phyloP scores from a whole-genome alignment of 2,797 vertebrate genomes.

The Pseudomugil tenellus region DNA sequence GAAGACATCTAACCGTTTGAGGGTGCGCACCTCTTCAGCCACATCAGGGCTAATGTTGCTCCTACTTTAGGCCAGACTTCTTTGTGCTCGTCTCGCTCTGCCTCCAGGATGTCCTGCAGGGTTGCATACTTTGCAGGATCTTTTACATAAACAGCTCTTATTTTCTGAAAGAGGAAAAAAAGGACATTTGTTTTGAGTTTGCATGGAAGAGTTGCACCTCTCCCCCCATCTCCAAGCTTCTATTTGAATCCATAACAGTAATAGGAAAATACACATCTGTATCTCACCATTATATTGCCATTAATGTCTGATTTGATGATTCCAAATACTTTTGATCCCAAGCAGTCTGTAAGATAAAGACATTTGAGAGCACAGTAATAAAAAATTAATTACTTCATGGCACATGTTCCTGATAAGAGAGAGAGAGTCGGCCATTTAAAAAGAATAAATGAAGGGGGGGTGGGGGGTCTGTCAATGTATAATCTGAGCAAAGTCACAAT shows the following conservation, averaged over 20 bases:
- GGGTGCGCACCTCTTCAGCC: constrained; percentile 93
- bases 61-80: constrained; percentile 91
- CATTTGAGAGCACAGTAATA: constrained; percentile 52
- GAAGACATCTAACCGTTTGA: neutral
- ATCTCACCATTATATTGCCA: constrained; percentile 91
- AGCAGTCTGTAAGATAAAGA: constrained; percentile 86
- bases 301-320: constrained; percentile 92
- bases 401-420: constrained; percentile 3
- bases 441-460: neutral
- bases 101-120: constrained; percentile 90
- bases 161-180: constrained; percentile 85
- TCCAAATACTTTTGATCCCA: constrained; percentile 90
- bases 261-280: neutral
- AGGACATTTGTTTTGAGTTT: constrained; percentile 25
- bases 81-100: constrained; percentile 86
- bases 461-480: constrained; percentile 27
- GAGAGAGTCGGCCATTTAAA: constrained; percentile 7
- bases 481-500: constrained; percentile 50
- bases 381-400: constrained; percentile 62
- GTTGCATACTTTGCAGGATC: constrained; percentile 91
- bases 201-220: neutral
- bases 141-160: constrained; percentile 87
- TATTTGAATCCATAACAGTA: neutral
- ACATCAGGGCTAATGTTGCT: constrained; percentile 93
- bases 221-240: neutral